A percentile compares a stretch with the other conserved stretches of the same genome.
phyloP scores from a whole-genome alignment of 2,797 vertebrate species.

The Threskiornis aethiopicus region DNA sequence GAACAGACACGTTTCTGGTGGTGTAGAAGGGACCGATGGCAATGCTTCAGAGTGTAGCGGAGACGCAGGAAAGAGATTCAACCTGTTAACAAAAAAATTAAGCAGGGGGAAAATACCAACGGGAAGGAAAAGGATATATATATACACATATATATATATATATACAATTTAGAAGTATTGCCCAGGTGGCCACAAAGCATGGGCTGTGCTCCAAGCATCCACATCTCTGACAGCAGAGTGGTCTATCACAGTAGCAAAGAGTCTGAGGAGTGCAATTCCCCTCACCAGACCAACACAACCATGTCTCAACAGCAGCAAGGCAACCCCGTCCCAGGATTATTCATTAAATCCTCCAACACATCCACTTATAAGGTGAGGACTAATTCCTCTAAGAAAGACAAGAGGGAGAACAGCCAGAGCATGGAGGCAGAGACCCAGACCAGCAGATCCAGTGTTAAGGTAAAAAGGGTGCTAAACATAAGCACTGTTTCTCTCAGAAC shows the following conservation, averaged over 20 bases:
- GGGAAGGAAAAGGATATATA: background rate
- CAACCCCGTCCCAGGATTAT: conserved; percentile 88
- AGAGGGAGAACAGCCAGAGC: conserved; percentile 68
- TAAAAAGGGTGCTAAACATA: conserved; percentile 49
- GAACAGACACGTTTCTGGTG: conserved; percentile 39
- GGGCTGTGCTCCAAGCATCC: conserved; percentile 99
- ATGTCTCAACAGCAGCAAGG: conserved; percentile 84
- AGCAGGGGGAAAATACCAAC: conserved; percentile 39
- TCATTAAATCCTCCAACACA: conserved; percentile 84
- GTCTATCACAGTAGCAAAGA: conserved; percentile 91
- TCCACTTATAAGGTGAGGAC: conserved; percentile 87
- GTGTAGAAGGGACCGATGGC: conserved; percentile 51
- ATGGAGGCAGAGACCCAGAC: conserved; percentile 69
- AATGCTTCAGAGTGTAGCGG: conserved; percentile 36
- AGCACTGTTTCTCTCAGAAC: conserved; percentile 52
- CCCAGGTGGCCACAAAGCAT: conserved; percentile 87
- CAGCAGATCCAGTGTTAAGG: conserved; percentile 70
- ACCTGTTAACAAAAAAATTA: conserved; percentile 45
- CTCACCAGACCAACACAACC: conserved; percentile 88
- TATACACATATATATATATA: background rate
- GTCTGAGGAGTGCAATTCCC: conserved; percentile 89
- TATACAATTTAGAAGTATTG: conserved; percentile 54
- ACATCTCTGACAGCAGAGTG: conserved; percentile 90
- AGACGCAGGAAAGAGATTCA: conserved; percentile 15
- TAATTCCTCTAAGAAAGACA: conserved; percentile 74